Evolutionary conservation across 2,113 vertebrate species (phyloP).

Genomic region (human (Homo sapiens)): GRCh38 chr2:48401501-48402000

Average conservation of each 20-base stretch:
- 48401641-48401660: not conserved
- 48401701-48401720: not conserved
- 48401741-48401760: not conserved
- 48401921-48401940: not conserved
- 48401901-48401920: not conserved
- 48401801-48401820: not conserved
- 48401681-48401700: not conserved
- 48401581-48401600: not conserved
- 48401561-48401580: not conserved
- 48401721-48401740: not conserved
- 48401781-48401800: not conserved
- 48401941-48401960: not conserved
- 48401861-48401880: not conserved
- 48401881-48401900: conserved; percentile 7
- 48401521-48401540: too few relatives aligned
- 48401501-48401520: too few relatives aligned
- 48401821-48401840: not conserved
- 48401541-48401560: not conserved
- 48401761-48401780: not conserved
- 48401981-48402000: not conserved
- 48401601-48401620: not conserved
- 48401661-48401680: not conserved
- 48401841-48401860: not conserved
- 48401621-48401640: not conserved
- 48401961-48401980: not conserved